Conservation (phyloP, 2,888 invertebrate genomes). For the Perithous albicinctus region DNA sequence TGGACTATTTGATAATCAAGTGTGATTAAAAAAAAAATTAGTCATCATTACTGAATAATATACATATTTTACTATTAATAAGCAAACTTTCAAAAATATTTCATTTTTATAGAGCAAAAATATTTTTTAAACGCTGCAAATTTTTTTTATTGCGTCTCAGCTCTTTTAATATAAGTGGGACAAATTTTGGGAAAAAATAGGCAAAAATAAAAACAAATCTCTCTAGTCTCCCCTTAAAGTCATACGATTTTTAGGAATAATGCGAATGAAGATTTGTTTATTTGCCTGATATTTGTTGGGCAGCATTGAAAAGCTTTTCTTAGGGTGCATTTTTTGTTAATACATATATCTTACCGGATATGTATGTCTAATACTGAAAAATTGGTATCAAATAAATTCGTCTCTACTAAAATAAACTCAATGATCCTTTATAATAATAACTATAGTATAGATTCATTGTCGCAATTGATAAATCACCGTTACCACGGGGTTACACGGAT, state of each 20-base stretch:
- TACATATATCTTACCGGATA: not conserved
- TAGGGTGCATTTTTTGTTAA: not conserved
- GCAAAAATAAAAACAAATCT: no score
- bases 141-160: no score
- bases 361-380: conserved; percentile 20
- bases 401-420: not conserved
- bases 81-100: no score
- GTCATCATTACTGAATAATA: no score
- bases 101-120: no score
- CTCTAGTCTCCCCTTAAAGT: not conserved
- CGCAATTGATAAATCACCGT: conserved; percentile 26
- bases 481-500: conserved; percentile 17
- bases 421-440: not conserved
- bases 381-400: conserved; percentile 32
- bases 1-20: no score
- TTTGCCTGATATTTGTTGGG: not conserved
- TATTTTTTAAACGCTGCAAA: no score
- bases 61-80: no score
- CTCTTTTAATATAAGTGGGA: no score
- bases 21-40: no score
- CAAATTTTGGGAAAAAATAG: no score
- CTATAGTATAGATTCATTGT: not conserved
- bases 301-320: not conserved
- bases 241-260: not conserved
- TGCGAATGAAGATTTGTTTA: not conserved